Percentiles rank a stretch among this genome's conserved stretches.
phyloP scores from a whole-genome alignment of 2,113 vertebrate genomes.

The Callithrix jacchus region DNA sequence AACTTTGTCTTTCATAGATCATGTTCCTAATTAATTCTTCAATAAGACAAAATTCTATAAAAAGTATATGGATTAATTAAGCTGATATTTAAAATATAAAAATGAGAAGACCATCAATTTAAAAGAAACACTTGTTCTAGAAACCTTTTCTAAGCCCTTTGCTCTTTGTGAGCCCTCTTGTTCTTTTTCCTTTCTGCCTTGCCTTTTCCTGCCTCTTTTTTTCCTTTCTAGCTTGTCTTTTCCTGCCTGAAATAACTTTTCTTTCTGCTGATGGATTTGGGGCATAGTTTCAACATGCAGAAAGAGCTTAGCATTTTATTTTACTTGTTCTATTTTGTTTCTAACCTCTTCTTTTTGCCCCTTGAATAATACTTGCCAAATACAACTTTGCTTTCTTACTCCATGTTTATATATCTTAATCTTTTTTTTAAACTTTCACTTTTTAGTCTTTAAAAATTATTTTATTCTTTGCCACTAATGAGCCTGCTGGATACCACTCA shows the following conservation, averaged over 20 bases:
- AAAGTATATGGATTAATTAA: neutral
- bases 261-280: neutral
- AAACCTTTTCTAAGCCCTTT: slow-evolving; percentile 3
- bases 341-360: neutral
- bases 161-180: neutral
- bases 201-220: neutral
- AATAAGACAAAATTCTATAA: neutral
- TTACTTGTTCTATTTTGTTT: slow-evolving; percentile 28
- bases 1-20: slow-evolving; percentile 17
- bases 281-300: neutral
- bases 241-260: neutral
- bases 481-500: neutral
- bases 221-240: neutral
- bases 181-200: neutral
- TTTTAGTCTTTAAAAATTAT: slow-evolving; percentile 32
- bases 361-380: slow-evolving; percentile 16
- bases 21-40: slow-evolving; percentile 42
- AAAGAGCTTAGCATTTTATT: slow-evolving; percentile 14
- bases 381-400: slow-evolving; percentile 3
- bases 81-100: slow-evolving; percentile 36
- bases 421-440: neutral
- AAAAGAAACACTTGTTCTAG: neutral
- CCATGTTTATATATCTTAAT: slow-evolving; percentile 33
- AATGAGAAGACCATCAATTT: neutral
- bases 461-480: slow-evolving; percentile 36